Conservation (phyloP, 2,888 invertebrate genomes). For the Eucera pruinosa region DNA sequence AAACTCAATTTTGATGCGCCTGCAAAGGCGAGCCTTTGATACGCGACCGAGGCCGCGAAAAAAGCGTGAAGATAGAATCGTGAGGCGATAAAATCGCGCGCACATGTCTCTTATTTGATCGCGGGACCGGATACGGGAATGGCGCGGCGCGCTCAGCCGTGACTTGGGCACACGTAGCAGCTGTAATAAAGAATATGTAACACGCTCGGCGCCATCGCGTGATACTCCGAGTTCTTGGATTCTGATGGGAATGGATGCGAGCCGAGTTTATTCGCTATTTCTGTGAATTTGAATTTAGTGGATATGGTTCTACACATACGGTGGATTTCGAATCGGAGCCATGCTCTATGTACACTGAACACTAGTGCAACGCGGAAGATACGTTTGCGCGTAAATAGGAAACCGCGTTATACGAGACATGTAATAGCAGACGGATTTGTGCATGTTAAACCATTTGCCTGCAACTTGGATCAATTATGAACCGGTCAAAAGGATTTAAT, state of each 20-base stretch:
- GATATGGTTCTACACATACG: neutral
- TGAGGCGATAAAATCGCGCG: conserved; percentile 36
- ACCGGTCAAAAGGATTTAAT: too few relatives aligned
- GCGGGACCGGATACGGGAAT: conserved; percentile 18
- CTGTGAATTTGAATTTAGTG: neutral
- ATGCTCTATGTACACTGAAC: too few relatives aligned
- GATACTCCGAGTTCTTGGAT: neutral
- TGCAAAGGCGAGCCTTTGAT: conserved; percentile 47
- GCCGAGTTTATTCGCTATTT: neutral
- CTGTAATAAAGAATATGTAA: conserved; percentile 13
- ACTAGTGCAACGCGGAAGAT: too few relatives aligned
- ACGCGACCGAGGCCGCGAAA: neutral
- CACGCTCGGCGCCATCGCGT: neutral
- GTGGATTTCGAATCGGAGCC: too few relatives aligned
- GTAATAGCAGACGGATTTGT: too few relatives aligned
- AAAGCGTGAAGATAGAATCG: conserved; percentile 31
- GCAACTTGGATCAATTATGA: too few relatives aligned
- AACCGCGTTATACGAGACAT: too few relatives aligned
- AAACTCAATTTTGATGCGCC: conserved; percentile 52
- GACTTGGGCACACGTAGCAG: conserved; percentile 2
- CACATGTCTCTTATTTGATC: conserved; percentile 27
- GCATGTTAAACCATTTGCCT: too few relatives aligned
- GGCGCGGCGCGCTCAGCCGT: neutral
- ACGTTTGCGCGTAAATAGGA: too few relatives aligned
- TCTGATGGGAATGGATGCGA: neutral